Conservation (phyloP, 2,797 vertebrate species). For the Gobio occitaniae region DNA sequence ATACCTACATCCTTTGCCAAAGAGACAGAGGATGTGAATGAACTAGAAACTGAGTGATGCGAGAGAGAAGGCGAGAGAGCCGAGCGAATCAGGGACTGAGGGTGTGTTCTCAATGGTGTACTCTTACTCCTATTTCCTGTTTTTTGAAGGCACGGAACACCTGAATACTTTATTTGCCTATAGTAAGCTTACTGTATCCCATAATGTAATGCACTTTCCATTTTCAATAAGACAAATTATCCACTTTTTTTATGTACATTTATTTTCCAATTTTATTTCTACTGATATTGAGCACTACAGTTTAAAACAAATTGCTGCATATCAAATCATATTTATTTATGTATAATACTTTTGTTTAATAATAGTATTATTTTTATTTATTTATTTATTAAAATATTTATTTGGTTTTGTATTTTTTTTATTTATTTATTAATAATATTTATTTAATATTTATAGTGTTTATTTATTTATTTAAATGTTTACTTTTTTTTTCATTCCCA, state of each 20-base stretch:
- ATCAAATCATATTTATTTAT: not conserved
- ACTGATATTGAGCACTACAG: not conserved
- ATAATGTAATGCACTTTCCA: not conserved
- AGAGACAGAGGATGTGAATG: conserved; percentile 27
- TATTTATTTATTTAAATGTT: not conserved
- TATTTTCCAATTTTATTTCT: not conserved
- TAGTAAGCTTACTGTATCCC: not conserved
- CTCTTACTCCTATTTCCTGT: not conserved
- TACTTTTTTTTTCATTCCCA: not conserved
- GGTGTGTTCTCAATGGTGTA: not conserved
- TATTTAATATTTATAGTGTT: not conserved
- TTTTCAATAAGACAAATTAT: not conserved
- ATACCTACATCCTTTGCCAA: conserved; percentile 72
- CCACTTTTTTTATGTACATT: not conserved
- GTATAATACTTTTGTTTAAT: not conserved
- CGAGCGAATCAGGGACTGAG: not conserved
- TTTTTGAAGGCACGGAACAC: not conserved
- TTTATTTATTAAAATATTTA: not conserved
- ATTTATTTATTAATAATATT: not conserved
- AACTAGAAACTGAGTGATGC: conserved; percentile 19
- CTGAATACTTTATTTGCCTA: not conserved
- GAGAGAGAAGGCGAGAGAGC: not conserved
- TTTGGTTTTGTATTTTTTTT: not conserved
- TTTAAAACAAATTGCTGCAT: not conserved
- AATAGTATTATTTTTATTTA: not conserved